Base-by-base conservation (phyloP, 2,113 vertebrate genomes). In the Cyprinus carpio region DNA sequence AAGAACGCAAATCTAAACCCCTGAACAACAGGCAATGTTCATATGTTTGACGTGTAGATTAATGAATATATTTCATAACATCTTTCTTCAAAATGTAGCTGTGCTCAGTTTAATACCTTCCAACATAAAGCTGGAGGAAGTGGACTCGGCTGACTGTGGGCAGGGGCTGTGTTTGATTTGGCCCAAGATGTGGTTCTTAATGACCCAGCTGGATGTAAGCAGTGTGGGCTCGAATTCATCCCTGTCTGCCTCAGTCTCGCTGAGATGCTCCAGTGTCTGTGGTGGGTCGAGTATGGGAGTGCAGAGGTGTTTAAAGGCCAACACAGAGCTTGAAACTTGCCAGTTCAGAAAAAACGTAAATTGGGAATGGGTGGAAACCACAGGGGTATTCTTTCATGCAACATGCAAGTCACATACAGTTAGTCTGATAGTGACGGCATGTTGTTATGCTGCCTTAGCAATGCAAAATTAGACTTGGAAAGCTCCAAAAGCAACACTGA, bases 101-200 rank as follows among this genome's bases (percentile, higher is more conserved):
- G 27, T 54, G 20, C 34, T 80, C 58, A 10, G 34, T 62, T 80
- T 43, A 51, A 81, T 49, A 46, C 23, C 58, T 67, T 81, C 60
- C 40, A 64, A 49, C 65, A 54, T 27, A 37, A 51, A 4, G 65
- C 81, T 34, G 27, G 65, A 71, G 65, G 81, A 71, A 71, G 81
- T 72, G 79, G 43, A 67, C 25, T 9, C 16, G 79, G 60, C 37
- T 65, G 40, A 67, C 81, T 83, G 81, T 82, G 81, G 67, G 65
- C 81, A 40, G 81, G 49, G 49, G 46, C 67, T 81, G 81, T 72
- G 65, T 72, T 83, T 83, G 20, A 83, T 72, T 83, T 83, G 81
- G 81, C 29, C 31, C 81, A 83, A 23, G 67, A 83, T 74, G 81
- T 72, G 81, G 67, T 83, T 83, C 49, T 58, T 72, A 56, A 72